Base-by-base conservation (phyloP, 2,888 invertebrate species). In the Oegoconia quadripuncta region DNA sequence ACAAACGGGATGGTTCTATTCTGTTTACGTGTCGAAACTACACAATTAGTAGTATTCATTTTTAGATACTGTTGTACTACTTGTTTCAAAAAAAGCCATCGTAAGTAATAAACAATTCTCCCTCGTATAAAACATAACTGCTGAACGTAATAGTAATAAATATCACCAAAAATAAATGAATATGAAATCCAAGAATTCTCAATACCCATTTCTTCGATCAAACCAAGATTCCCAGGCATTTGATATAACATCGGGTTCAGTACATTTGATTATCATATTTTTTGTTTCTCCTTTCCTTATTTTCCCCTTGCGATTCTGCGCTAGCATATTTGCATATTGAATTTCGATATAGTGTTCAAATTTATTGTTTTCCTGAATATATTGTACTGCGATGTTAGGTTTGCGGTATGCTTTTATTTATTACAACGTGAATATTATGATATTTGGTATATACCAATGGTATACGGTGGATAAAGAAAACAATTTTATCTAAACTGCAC, bases 201-300 rank as follows among this genome's bases (percentile, higher is more conserved):
- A 50, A 52, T 50, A 52, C 48, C 48, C 46, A 47, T 49, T 47
- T 36, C 15, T 37, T 38, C 42, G 32, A 50, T 55, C 44, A 56
- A 60, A 59, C 60, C 59, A 59, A 63, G 55, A 55, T 47, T 62
- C 51, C 50, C 44, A 44, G 53, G 39, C 48, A 46, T 67, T 64
- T 63, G 55, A 64, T 65, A 67, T 71, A 71, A 65, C 59, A 55
- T 59, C 47, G 54, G 59, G 55, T 73, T 49, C 64, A 68, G 73
- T 73, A 74, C 74, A 73, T 81, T 74, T 74, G 74, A 80, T 82
- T 84, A 83, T 71, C 81, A 82, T 81, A 81, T 75, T 78, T 77
- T 80, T 79, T 75, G 67, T 74, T 69, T 70, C 61, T 50, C 45
- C 55, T 57, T 60, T 53, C 57, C 64, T 81, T 81, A 81, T 83